A percentile compares a stretch with the other conserved stretches of the same genome.
These are phyloP conservation scores for Remorina albescens DNA, from an alignment of 2,797 vertebrate genomes.

Conservation along the genomic window DNA sequence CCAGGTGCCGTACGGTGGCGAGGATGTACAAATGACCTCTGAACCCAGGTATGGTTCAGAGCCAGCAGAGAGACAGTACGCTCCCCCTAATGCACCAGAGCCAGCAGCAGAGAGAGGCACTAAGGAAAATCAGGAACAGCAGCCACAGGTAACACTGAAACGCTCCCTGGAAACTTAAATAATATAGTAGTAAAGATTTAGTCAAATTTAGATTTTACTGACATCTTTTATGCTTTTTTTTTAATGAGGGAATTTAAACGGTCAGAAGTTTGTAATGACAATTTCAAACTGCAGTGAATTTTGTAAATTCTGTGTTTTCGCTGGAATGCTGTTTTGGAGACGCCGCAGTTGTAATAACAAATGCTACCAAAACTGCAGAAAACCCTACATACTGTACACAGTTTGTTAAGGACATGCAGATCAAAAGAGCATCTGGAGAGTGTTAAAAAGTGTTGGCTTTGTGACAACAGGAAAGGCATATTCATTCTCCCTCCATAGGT, in stretches of 20 bases:
- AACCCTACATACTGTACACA: slow-evolving; percentile 13
- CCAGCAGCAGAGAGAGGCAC: slow-evolving; percentile 26
- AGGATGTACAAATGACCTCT: slow-evolving; percentile 50
- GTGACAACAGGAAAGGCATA: slow-evolving; percentile 10
- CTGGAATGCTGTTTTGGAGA: slow-evolving; percentile 37
- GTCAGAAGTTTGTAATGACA: slow-evolving; percentile 13
- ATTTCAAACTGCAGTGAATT: slow-evolving; percentile 33
- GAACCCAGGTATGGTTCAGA: slow-evolving; percentile 45
- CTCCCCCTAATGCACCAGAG: slow-evolving; percentile 40
- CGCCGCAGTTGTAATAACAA: slow-evolving; percentile 11
- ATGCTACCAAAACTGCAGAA: slow-evolving; percentile 12
- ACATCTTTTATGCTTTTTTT: neutral
- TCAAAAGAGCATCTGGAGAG: slow-evolving; percentile 52
- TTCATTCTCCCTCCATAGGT: slow-evolving; percentile 41
- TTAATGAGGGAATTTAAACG: slow-evolving; percentile 7
- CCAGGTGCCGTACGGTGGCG: slow-evolving; percentile 3
- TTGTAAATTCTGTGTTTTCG: slow-evolving; percentile 31
- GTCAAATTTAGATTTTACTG: neutral
- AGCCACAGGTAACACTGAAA: slow-evolving; percentile 64
- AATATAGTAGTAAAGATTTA: neutral
- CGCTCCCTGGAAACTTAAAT: neutral
- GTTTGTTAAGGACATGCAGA: slow-evolving; percentile 16
- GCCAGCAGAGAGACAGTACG: slow-evolving; percentile 46
- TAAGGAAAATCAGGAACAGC: slow-evolving; percentile 43
- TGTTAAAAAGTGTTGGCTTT: slow-evolving; percentile 27